Base-by-base conservation (phyloP, 2,888 invertebrate genomes). In the Cheilosia grossa region DNA sequence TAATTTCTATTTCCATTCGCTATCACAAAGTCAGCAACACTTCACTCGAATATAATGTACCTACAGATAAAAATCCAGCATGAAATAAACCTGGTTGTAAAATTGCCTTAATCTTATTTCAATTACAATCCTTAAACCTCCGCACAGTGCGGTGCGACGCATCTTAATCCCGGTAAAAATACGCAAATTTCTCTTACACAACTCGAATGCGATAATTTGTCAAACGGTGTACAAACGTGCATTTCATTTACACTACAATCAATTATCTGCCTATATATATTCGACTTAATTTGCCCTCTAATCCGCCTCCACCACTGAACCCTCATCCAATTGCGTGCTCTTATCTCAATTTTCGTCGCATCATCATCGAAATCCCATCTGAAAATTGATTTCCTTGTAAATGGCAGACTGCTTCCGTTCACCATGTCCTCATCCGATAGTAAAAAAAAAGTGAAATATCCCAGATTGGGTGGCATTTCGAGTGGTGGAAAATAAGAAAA, bases 381-480 rank as follows among this genome's bases (percentile, higher is more conserved):
- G 79, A 75, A 83, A 83, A 83, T 83, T 83, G 83, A 80, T 83
- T 83, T 83, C 83, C 83, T 83, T 80, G 79, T 83, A 80, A 83
- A 83, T 80, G 80, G 74, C 83, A 83, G 66, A 80, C 80, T 80
- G 80, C 80, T 83, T 83, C 80, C 74, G 74, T 75, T 83, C 79
- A 70, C 74, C 54, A 83, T 44, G 73, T 83, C 69, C 27, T 7
- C 27, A 27, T 27, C 27, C 27, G 17, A 66, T 19, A 73, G 51
- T 42, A 27, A 27, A 27, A 27, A 27, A 27, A 27, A 27, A 27
- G 6, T 27, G 6, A 27, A 27, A 27, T 27, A 67, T 10, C 54
- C 58, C 51, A 51, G 51, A 61, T 75, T 66, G 67, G 56, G 24
- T 67, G 56, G 64, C 44, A 70, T 58, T 53, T 77, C 70, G 42